Evolutionary conservation across 2,113 vertebrate genomes (phyloP), one percentile per base, ranked within the genome.

Genomic region (Dolichotis patagonum): DNA sequence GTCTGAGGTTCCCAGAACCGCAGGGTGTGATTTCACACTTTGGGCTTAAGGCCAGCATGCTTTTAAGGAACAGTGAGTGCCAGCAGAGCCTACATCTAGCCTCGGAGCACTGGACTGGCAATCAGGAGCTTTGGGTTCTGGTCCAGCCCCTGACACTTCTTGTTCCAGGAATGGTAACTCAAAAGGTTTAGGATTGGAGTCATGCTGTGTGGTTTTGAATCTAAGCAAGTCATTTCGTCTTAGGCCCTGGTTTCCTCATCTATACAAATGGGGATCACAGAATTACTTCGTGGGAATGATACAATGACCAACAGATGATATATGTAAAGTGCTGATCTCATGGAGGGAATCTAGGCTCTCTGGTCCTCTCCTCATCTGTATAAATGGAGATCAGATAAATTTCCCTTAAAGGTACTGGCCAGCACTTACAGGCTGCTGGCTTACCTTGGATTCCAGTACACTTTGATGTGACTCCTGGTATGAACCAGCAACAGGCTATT

Each of bases 21-120:
- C 93, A 93, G 88, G 91, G 94, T 8, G 95, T 98, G 95, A 97
- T 97, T 98, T 98, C 97, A 97, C 69, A 93, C 56, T 92, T 94
- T 93, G 94, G 97, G 97, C 91, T 62, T 38, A 11, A 41, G 38
- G 95, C 94, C 95, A 96, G 90, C 20, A 65, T 0, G 58, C 97
- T 96, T 97, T 98, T 97, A 98, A 97, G 96, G 98, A 96, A 96
- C 91, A 80, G 38, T 67, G 71, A 58, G 58, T 96, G 90, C 95
- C 96, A 92, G 67, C 63, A 41, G 56, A 87, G 77, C 35, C 46
- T 54, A 7, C 46, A 12, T 52, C 63, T 46, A 83, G 69, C 85
- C 71, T 85, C 12, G 43, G 92, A 97, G 90, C 60, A 2, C n/a
- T 46, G 28, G 49, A 8, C 56, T 38, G 73, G 32, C 69, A 96